These are phyloP conservation scores for Gulo gulo DNA, from an alignment of 2,113 vertebrate genomes.

Conservation along the genomic window DNA sequence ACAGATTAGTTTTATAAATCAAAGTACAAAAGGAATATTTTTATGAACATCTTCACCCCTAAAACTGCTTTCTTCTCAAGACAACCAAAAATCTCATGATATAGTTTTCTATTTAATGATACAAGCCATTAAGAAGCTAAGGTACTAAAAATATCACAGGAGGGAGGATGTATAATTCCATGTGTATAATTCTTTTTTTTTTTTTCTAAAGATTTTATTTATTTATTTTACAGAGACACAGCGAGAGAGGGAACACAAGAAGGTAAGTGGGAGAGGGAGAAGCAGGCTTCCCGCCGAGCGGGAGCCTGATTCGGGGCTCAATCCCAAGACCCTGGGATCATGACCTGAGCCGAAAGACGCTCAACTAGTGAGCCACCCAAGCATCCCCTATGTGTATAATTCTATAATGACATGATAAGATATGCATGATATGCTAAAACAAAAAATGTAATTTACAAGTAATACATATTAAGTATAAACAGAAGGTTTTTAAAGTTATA, in stretches of 20 bases:
- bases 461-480: neutral
- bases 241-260: too few species aligned
- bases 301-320: too few species aligned
- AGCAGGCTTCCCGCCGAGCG: too few species aligned
- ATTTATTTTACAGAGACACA: too few species aligned
- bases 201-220: too few species aligned
- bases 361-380: too few species aligned
- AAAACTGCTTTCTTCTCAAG: neutral
- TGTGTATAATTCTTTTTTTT: too few species aligned
- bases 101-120: neutral
- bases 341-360: too few species aligned
- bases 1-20: constrained; percentile 2
- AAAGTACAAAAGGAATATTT: neutral
- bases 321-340: too few species aligned
- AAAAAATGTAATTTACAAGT: neutral
- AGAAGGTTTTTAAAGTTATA: neutral
- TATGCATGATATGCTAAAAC: neutral
- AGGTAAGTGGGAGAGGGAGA: too few species aligned
- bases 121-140: neutral
- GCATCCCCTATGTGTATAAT: neutral
- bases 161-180: neutral
- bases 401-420: neutral
- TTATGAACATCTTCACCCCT: neutral
- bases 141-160: neutral
- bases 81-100: neutral